These are phyloP conservation scores for Minunthozetes semirufus DNA, from an alignment of 2,888 invertebrate species.

Conservation along the genomic window DNA sequence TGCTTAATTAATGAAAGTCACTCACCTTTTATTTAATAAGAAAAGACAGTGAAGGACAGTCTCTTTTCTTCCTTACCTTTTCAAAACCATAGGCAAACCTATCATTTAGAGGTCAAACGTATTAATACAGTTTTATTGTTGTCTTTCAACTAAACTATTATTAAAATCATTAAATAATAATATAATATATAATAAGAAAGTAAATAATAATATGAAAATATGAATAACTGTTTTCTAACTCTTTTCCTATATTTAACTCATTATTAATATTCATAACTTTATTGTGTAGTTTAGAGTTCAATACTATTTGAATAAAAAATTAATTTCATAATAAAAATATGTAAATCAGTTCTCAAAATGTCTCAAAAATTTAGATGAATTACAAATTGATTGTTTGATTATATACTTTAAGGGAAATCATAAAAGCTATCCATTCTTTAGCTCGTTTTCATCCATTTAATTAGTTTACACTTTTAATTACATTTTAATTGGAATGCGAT, in stretches of 20 bases:
- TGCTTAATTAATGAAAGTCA: slow-evolving; percentile 23
- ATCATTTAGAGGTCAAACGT: not conserved
- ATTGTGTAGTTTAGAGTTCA: not conserved
- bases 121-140: not conserved
- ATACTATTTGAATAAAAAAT: slow-evolving; percentile 7
- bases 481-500: not conserved
- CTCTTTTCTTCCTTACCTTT: not conserved
- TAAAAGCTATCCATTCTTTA: not conserved
- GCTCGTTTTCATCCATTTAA: not conserved
- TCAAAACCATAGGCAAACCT: not conserved
- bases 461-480: slow-evolving; percentile 26
- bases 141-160: not conserved
- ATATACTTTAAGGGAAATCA: not conserved
- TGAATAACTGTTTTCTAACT: not conserved
- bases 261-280: slow-evolving; percentile 6
- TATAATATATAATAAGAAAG: not conserved
- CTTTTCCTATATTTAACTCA: not conserved
- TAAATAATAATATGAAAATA: not conserved
- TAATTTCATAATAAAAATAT: not conserved
- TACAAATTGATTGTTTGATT: slow-evolving; percentile 11
- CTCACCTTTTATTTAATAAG: slow-evolving; percentile 13
- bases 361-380: not conserved
- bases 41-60: not conserved
- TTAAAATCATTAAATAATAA: not conserved
- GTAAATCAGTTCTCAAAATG: not conserved